phyloP scores from a whole-genome alignment of 2,113 vertebrate genomes.

The Abramis brama region DNA sequence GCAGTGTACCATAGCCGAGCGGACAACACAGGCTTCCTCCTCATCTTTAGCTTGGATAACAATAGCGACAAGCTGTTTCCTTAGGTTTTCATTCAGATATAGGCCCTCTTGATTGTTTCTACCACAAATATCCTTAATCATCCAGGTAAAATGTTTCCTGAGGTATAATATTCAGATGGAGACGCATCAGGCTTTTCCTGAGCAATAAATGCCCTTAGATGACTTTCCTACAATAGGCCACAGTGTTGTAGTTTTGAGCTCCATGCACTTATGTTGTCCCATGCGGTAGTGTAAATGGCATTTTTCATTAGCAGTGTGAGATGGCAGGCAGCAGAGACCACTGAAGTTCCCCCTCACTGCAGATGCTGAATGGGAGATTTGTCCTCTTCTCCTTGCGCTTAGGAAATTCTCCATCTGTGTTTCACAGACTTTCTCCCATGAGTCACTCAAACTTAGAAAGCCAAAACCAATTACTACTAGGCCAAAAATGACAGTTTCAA shows the following conservation, averaged over 20 bases:
- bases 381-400: conserved; percentile 63
- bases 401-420: conserved; percentile 82
- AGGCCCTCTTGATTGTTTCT: conserved; percentile 2
- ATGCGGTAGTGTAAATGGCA: conserved; percentile 5
- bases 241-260: conserved; percentile 27
- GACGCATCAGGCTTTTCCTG: not conserved
- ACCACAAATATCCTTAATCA: conserved; percentile 3
- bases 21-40: conserved; percentile 58
- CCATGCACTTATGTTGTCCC: not conserved
- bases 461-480: conserved; percentile 84
- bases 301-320: conserved; percentile 37
- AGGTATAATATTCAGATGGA: not conserved
- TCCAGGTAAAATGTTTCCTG: not conserved
- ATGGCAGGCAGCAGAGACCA: conserved; percentile 36
- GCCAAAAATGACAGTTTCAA: conserved; percentile 87
- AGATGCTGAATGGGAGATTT: conserved; percentile 71
- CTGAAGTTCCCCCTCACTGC: conserved; percentile 47
- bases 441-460: conserved; percentile 77
- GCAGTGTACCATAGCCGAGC: conserved; percentile 73
- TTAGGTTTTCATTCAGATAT: not conserved
- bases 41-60: conserved; percentile 3
- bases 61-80: not conserved
- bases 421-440: conserved; percentile 82
- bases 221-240: conserved; percentile 5
- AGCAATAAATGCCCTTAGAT: not conserved